Percentiles rank a stretch among this genome's conserved stretches.
These are phyloP conservation scores for Matsumyia berberina DNA, from an alignment of 2,888 invertebrate species.

Conservation along the genomic window DNA sequence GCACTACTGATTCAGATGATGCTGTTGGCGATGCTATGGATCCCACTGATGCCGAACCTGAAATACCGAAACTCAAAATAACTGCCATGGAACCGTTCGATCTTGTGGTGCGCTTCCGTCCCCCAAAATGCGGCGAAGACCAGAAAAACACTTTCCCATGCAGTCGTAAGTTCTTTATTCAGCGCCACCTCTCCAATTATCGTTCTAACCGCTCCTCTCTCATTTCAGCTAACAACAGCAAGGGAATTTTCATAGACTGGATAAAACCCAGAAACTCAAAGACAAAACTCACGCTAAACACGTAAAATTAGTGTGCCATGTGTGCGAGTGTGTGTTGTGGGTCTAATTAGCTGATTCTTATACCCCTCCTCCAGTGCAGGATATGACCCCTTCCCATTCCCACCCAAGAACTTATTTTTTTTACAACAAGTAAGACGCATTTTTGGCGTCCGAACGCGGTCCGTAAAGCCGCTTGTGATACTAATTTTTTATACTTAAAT, in stretches of 20 bases:
- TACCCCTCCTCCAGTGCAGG: not conserved
- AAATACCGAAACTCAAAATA: slow-evolving; percentile 80
- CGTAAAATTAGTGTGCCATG: not conserved
- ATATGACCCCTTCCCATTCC: not conserved
- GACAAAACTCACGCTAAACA: slow-evolving; percentile 39
- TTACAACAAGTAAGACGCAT: slow-evolving; percentile 23
- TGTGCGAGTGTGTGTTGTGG: not conserved
- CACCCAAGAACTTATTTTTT: slow-evolving; percentile 5
- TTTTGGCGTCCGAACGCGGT: slow-evolving; percentile 26
- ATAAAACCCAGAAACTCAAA: slow-evolving; percentile 44
- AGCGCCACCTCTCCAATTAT: not conserved
- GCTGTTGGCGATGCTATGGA: no score
- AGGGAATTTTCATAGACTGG: slow-evolving; percentile 65
- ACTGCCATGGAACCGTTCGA: slow-evolving; percentile 80
- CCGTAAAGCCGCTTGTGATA: slow-evolving; percentile 54
- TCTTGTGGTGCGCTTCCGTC: slow-evolving; percentile 80
- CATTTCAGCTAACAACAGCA: slow-evolving; percentile 44
- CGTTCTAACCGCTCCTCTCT: not conserved
- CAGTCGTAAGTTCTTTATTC: slow-evolving; percentile 23
- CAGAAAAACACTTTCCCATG: slow-evolving; percentile 79
- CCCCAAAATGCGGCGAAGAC: slow-evolving; percentile 78
- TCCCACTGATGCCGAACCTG: not conserved
- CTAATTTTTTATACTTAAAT: slow-evolving; percentile 46
- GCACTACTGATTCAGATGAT: not conserved
- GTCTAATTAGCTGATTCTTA: not conserved